Percentiles rank a stretch among this genome's conserved stretches.
Conservation (phyloP, 2,888 invertebrate species). For the Seladonia tumulorum region DNA sequence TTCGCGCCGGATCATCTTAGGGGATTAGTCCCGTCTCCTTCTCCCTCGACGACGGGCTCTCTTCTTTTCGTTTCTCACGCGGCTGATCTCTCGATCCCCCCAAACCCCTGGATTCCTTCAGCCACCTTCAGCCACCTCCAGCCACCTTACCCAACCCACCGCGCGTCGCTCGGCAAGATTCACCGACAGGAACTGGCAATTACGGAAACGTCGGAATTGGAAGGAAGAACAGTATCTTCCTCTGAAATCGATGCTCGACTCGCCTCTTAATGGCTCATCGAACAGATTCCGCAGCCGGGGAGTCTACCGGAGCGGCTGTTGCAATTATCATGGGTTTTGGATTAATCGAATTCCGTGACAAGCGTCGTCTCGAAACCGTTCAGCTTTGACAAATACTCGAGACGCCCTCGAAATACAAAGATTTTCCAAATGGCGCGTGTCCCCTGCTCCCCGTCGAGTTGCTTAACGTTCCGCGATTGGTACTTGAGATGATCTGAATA, state of each 20-base stretch:
- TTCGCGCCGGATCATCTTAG: slow-evolving; percentile 67
- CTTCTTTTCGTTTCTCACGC: slow-evolving; percentile 42
- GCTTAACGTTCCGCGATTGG: background rate
- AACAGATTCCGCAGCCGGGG: slow-evolving; percentile 34
- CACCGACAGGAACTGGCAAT: slow-evolving; percentile 65
- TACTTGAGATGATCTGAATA: background rate
- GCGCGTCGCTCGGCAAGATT: slow-evolving; percentile 32
- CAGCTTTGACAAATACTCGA: background rate
- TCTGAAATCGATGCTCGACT: slow-evolving; percentile 57
- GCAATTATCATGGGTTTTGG: slow-evolving; percentile 52
- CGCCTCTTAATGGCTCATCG: slow-evolving; percentile 62
- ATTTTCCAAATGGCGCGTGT: slow-evolving; percentile 9
- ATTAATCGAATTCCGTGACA: slow-evolving; percentile 35
- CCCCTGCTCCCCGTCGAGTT: background rate
- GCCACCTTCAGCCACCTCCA: background rate
- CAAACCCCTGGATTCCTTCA: background rate
- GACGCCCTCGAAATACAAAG: slow-evolving; percentile 1
- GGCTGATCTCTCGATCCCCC: slow-evolving; percentile 61
- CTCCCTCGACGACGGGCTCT: slow-evolving; percentile 30
- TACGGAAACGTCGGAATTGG: slow-evolving; percentile 74
- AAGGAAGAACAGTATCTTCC: slow-evolving; percentile 62
- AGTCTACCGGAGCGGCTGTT: slow-evolving; percentile 17
- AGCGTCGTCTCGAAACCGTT: slow-evolving; percentile 16
- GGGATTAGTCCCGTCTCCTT: slow-evolving; percentile 63
- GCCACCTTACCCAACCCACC: background rate